These are phyloP conservation scores for Propithecus deckenii DNA, from an alignment of 2,797 vertebrate species.

Conservation along the genomic window DNA sequence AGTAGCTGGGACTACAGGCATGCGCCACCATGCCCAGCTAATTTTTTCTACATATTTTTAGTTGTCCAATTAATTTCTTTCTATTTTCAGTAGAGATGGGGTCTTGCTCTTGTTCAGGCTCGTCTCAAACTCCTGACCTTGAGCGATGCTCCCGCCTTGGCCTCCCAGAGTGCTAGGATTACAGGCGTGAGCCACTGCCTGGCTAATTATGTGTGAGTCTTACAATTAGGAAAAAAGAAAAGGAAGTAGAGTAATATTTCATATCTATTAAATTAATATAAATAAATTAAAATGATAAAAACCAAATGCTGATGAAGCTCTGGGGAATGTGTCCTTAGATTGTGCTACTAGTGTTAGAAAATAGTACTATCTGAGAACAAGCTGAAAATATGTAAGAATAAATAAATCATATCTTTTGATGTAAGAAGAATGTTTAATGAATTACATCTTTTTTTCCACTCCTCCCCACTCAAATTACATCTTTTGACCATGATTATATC, in stretches of 20 bases:
- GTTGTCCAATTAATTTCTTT: too few species aligned
- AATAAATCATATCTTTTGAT: slow-evolving; percentile 19
- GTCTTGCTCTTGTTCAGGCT: too few species aligned
- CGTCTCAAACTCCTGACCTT: too few species aligned
- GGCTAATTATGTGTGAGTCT: background rate
- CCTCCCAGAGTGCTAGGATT: too few species aligned
- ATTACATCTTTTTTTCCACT: background rate
- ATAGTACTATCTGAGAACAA: background rate
- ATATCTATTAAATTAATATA: background rate
- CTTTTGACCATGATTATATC: background rate
- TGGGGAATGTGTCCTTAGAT: background rate
- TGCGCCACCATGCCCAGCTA: too few species aligned
- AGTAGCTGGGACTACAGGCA: too few species aligned
- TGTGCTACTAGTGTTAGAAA: background rate
- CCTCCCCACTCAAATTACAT: background rate
- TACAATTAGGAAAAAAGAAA: slow-evolving; percentile 17
- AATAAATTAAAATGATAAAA: background rate
- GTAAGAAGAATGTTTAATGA: slow-evolving; percentile 25
- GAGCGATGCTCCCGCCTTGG: too few species aligned
- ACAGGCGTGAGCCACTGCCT: too few species aligned
- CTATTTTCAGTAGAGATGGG: too few species aligned
- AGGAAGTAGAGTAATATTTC: background rate
- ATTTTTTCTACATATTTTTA: too few species aligned
- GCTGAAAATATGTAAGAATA: slow-evolving; percentile 19
- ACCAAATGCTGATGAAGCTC: background rate